Conservation (phyloP, 2,113 vertebrate genomes). For the Hippocampus guttulatus region DNA sequence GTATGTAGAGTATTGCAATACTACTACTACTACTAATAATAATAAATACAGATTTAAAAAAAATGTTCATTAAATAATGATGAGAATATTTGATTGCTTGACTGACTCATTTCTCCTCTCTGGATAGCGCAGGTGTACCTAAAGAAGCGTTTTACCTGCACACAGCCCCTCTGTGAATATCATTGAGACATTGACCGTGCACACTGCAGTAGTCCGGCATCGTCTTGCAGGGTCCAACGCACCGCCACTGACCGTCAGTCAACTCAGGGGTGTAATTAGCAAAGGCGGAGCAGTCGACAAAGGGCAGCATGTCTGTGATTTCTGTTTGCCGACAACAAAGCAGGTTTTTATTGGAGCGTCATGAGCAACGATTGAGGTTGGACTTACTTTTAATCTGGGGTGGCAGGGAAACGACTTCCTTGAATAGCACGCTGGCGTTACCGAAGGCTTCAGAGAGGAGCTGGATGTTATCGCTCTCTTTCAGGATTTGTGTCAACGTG, state of each 20-base stretch:
- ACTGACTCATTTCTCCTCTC: too few species aligned
- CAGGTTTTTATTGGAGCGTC: neutral
- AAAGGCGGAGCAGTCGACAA: constrained; percentile 47
- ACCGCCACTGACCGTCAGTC: constrained; percentile 50
- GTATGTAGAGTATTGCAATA: neutral
- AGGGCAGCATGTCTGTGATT: constrained; percentile 48
- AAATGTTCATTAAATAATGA: too few species aligned
- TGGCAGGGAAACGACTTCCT: constrained; percentile 18
- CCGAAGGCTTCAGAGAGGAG: constrained; percentile 50
- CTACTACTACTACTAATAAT: too few species aligned
- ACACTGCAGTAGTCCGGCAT: constrained; percentile 50
- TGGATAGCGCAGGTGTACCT: too few species aligned
- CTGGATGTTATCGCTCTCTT: constrained; percentile 31
- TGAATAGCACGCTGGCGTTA: constrained; percentile 19
- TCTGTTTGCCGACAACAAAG: constrained; percentile 37
- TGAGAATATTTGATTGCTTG: too few species aligned
- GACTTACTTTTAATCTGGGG: constrained; percentile 51
- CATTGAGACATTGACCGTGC: constrained; percentile 59
- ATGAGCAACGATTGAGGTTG: neutral
- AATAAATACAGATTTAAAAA: too few species aligned
- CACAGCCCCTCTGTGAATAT: constrained; percentile 29
- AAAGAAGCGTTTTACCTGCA: constrained; percentile 54
- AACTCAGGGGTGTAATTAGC: constrained; percentile 50
- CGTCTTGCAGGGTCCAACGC: constrained; percentile 55
- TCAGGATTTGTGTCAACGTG: constrained; percentile 46